Evolutionary conservation across 2,888 invertebrate species (phyloP), one percentile per base, ranked within the genome.

Genomic region (Balanococcus diminutus): DNA sequence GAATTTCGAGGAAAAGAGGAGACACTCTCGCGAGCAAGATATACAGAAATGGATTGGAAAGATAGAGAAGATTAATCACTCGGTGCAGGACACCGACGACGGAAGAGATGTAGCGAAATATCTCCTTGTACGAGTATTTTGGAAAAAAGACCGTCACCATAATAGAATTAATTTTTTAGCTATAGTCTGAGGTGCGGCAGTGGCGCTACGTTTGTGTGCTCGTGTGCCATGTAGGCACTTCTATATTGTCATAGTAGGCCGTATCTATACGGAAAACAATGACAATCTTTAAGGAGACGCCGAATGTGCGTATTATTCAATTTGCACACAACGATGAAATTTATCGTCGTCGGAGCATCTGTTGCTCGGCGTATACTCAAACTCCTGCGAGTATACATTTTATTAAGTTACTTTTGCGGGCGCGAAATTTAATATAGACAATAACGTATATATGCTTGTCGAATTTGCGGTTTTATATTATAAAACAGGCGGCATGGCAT

Each of bases 91-190:
- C n/a, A n/a, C n/a, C n/a, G n/a, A 25, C 14, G 16, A 16, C 42
- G 42, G 42, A 42, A 42, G 16, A 42, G 72, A 31, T 72, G 72
- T 72, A 22, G 31, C 31, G 72, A 72, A 72, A 72, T 72, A 72
- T 25, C 72, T 25, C 25, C 16, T 16, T 16, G 31, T 25, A 28
- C 72, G 72, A 4, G 72, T 25, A 28, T 31, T 28, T 19, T 16
- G 31, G 11, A 72, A 28, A n/a, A 72, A 25, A 25, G 14, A 19
- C 31, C 72, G 28, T 28, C 31, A 28, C 16, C 16, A 25, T 72
- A 72, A 72, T 72, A 25, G 72, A 72, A 72, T 72, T 72, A 72
- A 72, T 72, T 72, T 72, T 72, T 72, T 31, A 72, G 72, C 72
- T 19, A 72, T 16, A 31, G 11, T 31, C 14, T 11, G 72, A 72